Conservation (phyloP, 2,113 vertebrate genomes). For the Esox niger region DNA sequence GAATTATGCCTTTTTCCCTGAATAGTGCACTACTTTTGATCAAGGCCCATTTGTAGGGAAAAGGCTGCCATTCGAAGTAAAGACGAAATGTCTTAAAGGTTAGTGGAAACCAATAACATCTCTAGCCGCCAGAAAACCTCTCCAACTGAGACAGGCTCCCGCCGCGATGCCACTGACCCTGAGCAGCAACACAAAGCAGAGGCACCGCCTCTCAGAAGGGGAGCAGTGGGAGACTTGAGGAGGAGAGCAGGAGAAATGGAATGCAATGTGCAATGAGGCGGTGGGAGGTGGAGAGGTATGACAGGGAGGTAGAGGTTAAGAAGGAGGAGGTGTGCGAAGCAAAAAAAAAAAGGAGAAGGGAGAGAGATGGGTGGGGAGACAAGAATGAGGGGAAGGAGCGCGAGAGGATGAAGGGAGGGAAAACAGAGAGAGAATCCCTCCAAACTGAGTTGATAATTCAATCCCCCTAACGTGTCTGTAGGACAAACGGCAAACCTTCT, state of each 20-base stretch:
- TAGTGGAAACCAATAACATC: neutral
- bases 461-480: too few species aligned
- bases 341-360: neutral
- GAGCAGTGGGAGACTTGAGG: neutral
- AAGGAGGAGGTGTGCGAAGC: neutral
- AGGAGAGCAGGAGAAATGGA: neutral
- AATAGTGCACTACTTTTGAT: too few species aligned
- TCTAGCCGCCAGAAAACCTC: neutral
- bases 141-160: neutral
- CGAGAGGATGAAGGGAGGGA: too few species aligned
- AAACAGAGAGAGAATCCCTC: too few species aligned
- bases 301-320: neutral
- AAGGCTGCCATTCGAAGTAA: too few species aligned
- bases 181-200: neutral
- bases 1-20: too few species aligned
- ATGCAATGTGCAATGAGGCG: neutral
- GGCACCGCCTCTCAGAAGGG: neutral
- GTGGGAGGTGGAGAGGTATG: neutral
- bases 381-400: neutral
- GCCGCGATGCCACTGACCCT: neutral
- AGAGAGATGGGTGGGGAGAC: neutral
- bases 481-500: too few species aligned
- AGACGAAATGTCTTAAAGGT: neutral
- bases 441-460: too few species aligned
- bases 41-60: too few species aligned